These are phyloP conservation scores for Drosophila monieri DNA, from an alignment of 2,888 invertebrate genomes.

Conservation along the genomic window DNA sequence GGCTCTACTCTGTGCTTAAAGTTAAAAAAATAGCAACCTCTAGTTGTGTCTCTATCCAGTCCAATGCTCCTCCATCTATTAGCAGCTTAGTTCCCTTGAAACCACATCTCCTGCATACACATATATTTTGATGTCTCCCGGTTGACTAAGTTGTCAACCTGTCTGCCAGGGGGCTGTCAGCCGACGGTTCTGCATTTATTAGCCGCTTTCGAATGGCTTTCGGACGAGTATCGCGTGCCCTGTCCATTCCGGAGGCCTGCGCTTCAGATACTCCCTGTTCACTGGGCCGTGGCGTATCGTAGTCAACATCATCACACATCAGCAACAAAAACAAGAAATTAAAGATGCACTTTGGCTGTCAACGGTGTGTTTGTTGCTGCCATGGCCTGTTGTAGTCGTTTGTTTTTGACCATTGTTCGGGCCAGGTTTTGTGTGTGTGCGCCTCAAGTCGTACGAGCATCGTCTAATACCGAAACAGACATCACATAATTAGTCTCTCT, in stretches of 20 bases:
- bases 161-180: slow-evolving; percentile 56
- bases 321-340: slow-evolving; percentile 57
- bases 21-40: no score
- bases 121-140: slow-evolving; percentile 23
- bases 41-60: neutral
- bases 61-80: neutral
- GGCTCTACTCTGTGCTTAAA: no score
- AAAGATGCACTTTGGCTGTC: slow-evolving; percentile 74
- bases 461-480: slow-evolving; percentile 44
- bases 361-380: slow-evolving; percentile 58
- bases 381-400: slow-evolving; percentile 47
- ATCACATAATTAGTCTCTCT: slow-evolving; percentile 73
- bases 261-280: slow-evolving; percentile 47
- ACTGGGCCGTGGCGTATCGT: slow-evolving; percentile 68
- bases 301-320: slow-evolving; percentile 50
- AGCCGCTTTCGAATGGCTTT: slow-evolving; percentile 40
- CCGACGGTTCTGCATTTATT: slow-evolving; percentile 58
- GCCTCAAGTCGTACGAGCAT: slow-evolving; percentile 20
- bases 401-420: slow-evolving; percentile 35
- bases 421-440: slow-evolving; percentile 25
- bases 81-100: neutral
- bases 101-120: neutral
- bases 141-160: slow-evolving; percentile 65
- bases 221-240: slow-evolving; percentile 70
- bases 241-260: slow-evolving; percentile 12